A percentile compares a stretch with the other conserved stretches of the same genome.
Conservation (phyloP, 1,140 invertebrate species). For the Magallana gigas region DNA sequence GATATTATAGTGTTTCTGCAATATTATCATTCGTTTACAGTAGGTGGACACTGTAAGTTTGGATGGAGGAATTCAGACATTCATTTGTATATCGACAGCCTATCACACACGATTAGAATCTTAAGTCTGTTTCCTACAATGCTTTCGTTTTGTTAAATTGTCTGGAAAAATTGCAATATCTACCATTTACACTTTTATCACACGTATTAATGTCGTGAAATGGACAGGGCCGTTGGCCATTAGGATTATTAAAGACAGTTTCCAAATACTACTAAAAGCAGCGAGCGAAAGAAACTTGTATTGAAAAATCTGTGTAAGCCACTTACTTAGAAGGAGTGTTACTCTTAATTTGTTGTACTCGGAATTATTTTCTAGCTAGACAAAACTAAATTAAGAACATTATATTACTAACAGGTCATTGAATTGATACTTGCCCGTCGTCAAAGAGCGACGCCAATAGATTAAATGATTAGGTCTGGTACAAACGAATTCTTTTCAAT, state of each 20-base stretch:
- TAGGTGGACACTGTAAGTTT: background rate
- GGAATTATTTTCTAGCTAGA: background rate
- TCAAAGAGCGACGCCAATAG: slow-evolving; percentile 26
- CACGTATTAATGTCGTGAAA: too few relatives aligned
- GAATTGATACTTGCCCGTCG: background rate
- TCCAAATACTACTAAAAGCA: background rate
- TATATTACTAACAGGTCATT: background rate
- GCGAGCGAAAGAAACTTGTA: background rate
- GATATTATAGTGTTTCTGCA: background rate
- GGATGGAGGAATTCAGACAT: background rate
- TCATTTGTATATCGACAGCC: too few relatives aligned
- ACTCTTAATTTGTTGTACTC: slow-evolving; percentile 12
- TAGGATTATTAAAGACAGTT: too few relatives aligned
- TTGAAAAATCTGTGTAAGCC: slow-evolving; percentile 4
- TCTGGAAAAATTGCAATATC: too few relatives aligned
- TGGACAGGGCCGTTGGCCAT: too few relatives aligned
- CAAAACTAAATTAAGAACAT: slow-evolving; percentile 27
- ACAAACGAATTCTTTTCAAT: background rate
- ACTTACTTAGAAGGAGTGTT: background rate
- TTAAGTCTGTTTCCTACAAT: too few relatives aligned
- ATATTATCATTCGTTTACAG: background rate
- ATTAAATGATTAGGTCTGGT: slow-evolving; percentile 18
- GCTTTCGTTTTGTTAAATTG: too few relatives aligned
- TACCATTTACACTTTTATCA: too few relatives aligned
- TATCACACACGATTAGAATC: too few relatives aligned